Conservation (phyloP, 2,113 vertebrate genomes). For the Pyrgilauda ruficollis region DNA sequence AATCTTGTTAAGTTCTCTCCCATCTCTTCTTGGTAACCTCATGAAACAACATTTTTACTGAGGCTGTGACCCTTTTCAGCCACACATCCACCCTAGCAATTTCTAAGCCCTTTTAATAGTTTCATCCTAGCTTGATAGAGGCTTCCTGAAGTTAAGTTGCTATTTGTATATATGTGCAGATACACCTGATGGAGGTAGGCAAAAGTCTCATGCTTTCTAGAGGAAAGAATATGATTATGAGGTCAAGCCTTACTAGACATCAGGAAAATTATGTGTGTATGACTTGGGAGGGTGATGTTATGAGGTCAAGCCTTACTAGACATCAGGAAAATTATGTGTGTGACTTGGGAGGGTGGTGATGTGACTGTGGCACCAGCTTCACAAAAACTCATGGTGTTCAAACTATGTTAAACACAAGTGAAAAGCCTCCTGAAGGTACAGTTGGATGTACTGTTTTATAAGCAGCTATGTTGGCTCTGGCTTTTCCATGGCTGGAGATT, state of each 20-base stretch:
- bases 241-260: neutral
- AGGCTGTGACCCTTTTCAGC: neutral
- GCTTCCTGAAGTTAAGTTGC: neutral
- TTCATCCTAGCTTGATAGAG: neutral
- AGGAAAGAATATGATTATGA: neutral
- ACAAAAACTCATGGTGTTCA: neutral
- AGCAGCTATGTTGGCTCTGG: neutral
- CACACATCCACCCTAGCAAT: neutral
- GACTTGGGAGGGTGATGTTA: neutral
- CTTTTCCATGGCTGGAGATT: neutral
- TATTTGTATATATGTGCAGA: neutral
- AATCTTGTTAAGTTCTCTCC: neutral
- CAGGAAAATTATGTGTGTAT: neutral
- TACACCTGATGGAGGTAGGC: neutral
- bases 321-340: neutral
- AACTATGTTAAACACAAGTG: neutral
- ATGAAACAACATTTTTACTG: neutral
- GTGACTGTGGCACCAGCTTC: neutral
- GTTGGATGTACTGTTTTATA: neutral
- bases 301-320: neutral
- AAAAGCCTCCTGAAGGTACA: neutral
- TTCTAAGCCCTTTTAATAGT: neutral
- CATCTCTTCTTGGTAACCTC: neutral
- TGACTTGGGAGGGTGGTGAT: neutral
- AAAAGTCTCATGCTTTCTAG: neutral